A percentile compares a stretch with the other conserved stretches of the same genome.
These are phyloP conservation scores for Orthonychiurus folsomi DNA, from an alignment of 2,888 invertebrate species.

Conservation along the genomic window DNA sequence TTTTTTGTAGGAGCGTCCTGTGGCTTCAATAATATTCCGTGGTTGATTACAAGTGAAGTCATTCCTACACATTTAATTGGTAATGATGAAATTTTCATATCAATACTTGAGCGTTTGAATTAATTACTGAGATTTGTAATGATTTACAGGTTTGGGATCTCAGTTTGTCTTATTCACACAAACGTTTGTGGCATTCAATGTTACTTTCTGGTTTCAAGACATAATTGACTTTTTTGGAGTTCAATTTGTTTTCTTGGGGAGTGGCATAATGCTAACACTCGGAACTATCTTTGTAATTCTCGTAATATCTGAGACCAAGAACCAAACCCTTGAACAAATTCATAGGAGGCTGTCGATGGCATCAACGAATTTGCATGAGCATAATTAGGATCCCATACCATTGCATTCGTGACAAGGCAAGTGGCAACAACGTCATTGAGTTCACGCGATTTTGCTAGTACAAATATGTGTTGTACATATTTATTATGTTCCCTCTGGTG, in stretches of 20 bases:
- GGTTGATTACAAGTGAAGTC: neutral
- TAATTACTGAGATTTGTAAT: neutral
- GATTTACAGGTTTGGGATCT: neutral
- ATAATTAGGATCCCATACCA: no score
- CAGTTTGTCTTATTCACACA: neutral
- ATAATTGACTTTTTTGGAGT: no score
- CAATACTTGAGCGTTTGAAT: neutral
- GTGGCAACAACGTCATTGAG: no score
- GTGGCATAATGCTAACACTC: neutral
- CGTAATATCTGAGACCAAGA: neutral
- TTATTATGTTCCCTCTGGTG: no score
- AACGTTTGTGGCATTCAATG: no score
- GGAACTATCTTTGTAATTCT: neutral
- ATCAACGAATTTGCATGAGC: no score
- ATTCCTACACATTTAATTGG: neutral
- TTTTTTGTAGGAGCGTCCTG: neutral
- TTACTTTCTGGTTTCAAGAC: no score
- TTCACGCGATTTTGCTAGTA: no score
- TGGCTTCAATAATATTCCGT: no score
- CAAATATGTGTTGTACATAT: no score
- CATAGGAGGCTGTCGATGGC: neutral
- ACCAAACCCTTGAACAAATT: neutral
- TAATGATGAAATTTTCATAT: neutral
- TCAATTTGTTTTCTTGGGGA: neutral
- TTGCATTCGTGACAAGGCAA: neutral